Evolutionary conservation across 2,113 vertebrate species (phyloP).

Genomic region (Echinops telfairi): DNA sequence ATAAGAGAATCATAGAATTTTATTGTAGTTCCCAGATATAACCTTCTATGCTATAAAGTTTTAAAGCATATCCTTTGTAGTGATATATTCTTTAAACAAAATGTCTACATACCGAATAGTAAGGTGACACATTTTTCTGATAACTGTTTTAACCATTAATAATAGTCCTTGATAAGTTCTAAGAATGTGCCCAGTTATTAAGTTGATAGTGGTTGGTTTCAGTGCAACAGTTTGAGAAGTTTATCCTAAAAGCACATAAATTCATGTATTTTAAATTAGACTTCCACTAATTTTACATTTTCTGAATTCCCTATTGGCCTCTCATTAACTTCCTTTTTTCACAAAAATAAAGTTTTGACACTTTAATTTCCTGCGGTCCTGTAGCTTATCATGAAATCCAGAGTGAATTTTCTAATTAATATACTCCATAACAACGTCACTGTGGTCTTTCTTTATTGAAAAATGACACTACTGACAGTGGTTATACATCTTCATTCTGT

Average conservation of each 20-base stretch:
- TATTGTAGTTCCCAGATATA: background rate
- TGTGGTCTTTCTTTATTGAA: background rate
- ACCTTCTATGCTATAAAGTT: background rate
- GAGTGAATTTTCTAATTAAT: constrained; percentile 24
- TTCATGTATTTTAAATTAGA: background rate
- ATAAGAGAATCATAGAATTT: background rate
- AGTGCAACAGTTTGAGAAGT: background rate
- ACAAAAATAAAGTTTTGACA: background rate
- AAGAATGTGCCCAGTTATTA: background rate
- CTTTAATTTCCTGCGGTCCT: background rate
- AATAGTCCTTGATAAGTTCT: background rate
- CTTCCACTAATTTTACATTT: background rate
- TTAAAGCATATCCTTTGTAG: background rate
- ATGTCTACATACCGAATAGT: background rate
- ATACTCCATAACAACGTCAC: constrained; percentile 13
- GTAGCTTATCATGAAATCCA: background rate
- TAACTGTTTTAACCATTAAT: background rate
- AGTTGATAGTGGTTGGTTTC: background rate
- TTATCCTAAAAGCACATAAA: background rate
- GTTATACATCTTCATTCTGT: constrained; percentile 27
- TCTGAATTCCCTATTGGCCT: background rate
- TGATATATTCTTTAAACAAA: no score
- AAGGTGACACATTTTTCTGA: background rate
- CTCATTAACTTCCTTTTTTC: background rate
- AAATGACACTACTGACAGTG: background rate